A percentile compares a stretch with the other conserved stretches of the same genome.
Conservation (phyloP, 2,797 vertebrate genomes). For the Octomys mimax region DNA sequence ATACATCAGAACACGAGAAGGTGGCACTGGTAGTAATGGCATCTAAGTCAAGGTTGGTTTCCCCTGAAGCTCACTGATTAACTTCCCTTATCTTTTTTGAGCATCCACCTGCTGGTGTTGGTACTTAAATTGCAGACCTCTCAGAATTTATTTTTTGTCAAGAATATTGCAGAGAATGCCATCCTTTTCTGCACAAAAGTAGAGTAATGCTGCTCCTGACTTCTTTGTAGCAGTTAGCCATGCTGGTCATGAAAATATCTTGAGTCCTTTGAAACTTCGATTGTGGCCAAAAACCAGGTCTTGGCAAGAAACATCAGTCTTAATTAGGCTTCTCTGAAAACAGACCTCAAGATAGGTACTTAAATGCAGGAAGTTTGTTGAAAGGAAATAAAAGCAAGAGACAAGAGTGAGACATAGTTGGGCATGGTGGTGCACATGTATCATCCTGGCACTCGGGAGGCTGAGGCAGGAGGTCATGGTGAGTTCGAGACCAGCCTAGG, state of each 20-base stretch:
- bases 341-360: not conserved
- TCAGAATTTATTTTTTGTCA: not conserved
- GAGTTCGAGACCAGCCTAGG: too few relatives aligned
- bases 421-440: too few relatives aligned
- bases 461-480: too few relatives aligned
- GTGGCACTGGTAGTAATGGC: not conserved
- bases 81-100: not conserved
- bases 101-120: not conserved
- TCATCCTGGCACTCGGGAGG: too few relatives aligned
- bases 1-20: not conserved
- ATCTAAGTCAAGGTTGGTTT: not conserved
- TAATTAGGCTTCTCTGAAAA: not conserved
- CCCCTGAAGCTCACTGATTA: not conserved
- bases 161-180: not conserved
- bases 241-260: too few relatives aligned
- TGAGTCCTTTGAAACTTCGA: not conserved
- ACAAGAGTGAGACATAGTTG: not conserved
- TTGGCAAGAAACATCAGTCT: not conserved
- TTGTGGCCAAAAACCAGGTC: not conserved
- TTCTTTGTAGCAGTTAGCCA: not conserved
- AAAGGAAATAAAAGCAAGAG: not conserved
- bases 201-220: not conserved
- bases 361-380: not conserved
- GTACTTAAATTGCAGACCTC: not conserved
- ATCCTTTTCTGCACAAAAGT: constrained; percentile 42